A percentile compares a stretch with the other conserved stretches of the same genome.
Conservation (phyloP, 2,797 vertebrate species). For the Capromys pilorides region DNA sequence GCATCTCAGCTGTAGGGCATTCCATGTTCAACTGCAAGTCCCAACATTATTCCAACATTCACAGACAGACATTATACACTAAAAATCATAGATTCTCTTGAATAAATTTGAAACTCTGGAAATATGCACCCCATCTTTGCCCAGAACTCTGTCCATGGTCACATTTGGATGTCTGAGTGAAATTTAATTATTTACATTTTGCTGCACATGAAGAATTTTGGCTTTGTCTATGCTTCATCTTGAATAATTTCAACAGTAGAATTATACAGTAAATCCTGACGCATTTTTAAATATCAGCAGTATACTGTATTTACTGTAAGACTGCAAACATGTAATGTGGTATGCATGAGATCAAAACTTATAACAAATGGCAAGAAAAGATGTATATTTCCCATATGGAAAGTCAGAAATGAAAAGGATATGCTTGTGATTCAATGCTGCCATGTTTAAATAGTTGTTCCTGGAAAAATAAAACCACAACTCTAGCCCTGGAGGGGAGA, state of each 20-base stretch:
- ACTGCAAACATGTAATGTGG: constrained; percentile 48
- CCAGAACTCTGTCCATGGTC: background rate
- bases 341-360: constrained; percentile 52
- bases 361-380: constrained; percentile 58
- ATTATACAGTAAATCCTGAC: background rate
- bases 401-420: constrained; percentile 55
- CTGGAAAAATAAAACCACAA: constrained; percentile 53
- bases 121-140: background rate
- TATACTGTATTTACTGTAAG: background rate
- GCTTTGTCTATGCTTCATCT: constrained; percentile 46
- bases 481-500: background rate
- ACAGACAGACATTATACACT: background rate
- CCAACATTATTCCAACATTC: background rate
- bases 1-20: background rate
- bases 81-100: background rate
- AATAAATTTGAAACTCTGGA: background rate
- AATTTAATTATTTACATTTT: constrained; percentile 46
- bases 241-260: constrained; percentile 16
- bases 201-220: background rate
- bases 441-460: constrained; percentile 37
- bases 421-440: background rate
- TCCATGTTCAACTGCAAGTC: background rate
- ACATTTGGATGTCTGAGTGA: constrained; percentile 6
- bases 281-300: constrained; percentile 53
- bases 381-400: constrained; percentile 66